phyloP scores from a whole-genome alignment of 2,888 invertebrate species.

The Gymnoscelis rufifasciata region DNA sequence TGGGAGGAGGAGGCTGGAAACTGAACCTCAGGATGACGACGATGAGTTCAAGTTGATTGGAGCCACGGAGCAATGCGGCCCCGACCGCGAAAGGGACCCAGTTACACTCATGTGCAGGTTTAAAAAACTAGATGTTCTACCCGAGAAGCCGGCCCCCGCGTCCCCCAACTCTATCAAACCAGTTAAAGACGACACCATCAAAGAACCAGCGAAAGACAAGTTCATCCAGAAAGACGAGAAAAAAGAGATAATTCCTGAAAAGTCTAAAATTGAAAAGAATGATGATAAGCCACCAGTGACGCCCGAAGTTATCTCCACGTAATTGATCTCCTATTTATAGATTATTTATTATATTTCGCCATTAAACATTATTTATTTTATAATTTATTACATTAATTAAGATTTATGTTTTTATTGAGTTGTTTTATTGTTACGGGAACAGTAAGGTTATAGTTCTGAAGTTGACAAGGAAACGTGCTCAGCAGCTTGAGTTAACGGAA shows the following conservation, averaged over 20 bases:
- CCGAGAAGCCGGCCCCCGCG: constrained; percentile 8
- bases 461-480: no score
- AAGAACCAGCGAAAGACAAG: constrained; percentile 10
- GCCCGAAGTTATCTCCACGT: constrained; percentile 54
- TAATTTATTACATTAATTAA: constrained; percentile 9
- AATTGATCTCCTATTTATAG: constrained; percentile 49
- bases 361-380: constrained; percentile 24
- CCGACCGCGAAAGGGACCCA: constrained; percentile 83
- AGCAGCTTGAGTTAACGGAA: no score
- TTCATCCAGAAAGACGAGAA: constrained; percentile 1
- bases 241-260: neutral
- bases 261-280: neutral
- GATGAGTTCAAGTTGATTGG: constrained; percentile 80
- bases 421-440: no score
- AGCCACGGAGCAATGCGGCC: constrained; percentile 86
- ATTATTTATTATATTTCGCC: constrained; percentile 30
- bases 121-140: constrained; percentile 9
- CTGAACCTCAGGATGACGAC: constrained; percentile 40
- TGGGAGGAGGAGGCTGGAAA: constrained; percentile 47
- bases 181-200: constrained; percentile 5
- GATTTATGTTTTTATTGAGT: neutral
- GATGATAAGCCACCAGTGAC: constrained; percentile 22
- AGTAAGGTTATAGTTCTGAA: no score
- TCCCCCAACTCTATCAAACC: constrained; percentile 7
- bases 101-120: constrained; percentile 79